Evolutionary conservation across 2,888 invertebrate species (phyloP).

Genomic region (Pycnomerus fuliginosus): DNA sequence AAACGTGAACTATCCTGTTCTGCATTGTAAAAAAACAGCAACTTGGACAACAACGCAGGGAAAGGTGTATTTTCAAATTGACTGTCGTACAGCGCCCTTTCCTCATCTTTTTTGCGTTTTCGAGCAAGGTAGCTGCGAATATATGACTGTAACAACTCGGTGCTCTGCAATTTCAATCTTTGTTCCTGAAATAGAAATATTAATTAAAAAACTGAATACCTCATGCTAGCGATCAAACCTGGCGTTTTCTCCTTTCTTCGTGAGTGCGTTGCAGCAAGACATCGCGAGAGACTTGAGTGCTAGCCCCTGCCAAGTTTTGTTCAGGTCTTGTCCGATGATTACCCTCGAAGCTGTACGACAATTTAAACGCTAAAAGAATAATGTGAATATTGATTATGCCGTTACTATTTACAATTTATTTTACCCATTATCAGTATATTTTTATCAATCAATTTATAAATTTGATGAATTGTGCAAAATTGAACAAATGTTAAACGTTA

Average conservation of each 20-base stretch:
- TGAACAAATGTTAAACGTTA: no score
- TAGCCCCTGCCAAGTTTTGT: slow-evolving; percentile 89
- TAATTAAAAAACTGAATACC: slow-evolving; percentile 2
- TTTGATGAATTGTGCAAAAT: no score
- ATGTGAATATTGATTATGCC: background rate
- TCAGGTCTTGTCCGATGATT: slow-evolving; percentile 83
- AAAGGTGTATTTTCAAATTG: slow-evolving; percentile 54
- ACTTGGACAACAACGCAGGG: slow-evolving; percentile 61
- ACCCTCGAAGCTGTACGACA: slow-evolving; percentile 80
- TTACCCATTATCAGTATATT: no score
- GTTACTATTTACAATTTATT: background rate
- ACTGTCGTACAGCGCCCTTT: slow-evolving; percentile 71
- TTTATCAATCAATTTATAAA: no score
- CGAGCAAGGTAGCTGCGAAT: slow-evolving; percentile 73
- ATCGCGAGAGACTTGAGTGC: slow-evolving; percentile 69
- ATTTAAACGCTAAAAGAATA: slow-evolving; percentile 44
- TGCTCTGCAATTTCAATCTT: slow-evolving; percentile 71
- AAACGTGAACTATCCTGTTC: slow-evolving; percentile 67
- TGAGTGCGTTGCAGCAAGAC: slow-evolving; percentile 78
- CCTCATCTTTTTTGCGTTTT: slow-evolving; percentile 64
- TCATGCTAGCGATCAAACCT: slow-evolving; percentile 56
- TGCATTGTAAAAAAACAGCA: slow-evolving; percentile 77
- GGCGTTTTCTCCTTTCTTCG: slow-evolving; percentile 82
- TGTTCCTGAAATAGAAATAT: slow-evolving; percentile 58
- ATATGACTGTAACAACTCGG: slow-evolving; percentile 79